Conservation (phyloP, 2,888 invertebrate genomes). For the Ecdyonurus torrentis region DNA sequence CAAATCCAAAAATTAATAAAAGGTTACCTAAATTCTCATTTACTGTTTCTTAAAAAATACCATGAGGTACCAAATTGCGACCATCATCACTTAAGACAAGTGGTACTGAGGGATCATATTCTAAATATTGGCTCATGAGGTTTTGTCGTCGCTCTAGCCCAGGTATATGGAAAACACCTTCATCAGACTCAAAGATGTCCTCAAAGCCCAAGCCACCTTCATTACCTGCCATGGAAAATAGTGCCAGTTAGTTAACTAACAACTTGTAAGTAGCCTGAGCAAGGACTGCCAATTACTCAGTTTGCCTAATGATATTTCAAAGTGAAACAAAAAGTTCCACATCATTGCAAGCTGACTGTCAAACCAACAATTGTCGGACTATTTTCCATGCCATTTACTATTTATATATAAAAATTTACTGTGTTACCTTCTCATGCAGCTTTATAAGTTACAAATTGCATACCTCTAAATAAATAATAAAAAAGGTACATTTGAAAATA, state of each 20-base stretch:
- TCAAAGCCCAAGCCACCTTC: constrained; percentile 26
- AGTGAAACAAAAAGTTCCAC: too few relatives aligned
- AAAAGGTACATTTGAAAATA: too few relatives aligned
- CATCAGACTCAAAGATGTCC: constrained; percentile 33
- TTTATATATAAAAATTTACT: too few relatives aligned
- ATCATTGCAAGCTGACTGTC: too few relatives aligned
- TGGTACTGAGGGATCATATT: constrained; percentile 22
- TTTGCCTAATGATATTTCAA: too few relatives aligned
- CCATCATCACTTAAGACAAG: constrained; percentile 17
- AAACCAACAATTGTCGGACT: too few relatives aligned
- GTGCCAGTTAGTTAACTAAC: background rate
- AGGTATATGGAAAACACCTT: constrained; percentile 33
- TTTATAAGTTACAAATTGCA: too few relatives aligned
- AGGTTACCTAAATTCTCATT: background rate
- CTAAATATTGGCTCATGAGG: constrained; percentile 41
- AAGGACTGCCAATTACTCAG: too few relatives aligned
- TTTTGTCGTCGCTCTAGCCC: constrained; percentile 41
- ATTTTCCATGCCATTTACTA: too few relatives aligned
- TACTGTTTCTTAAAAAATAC: constrained; percentile 1
- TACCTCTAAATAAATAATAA: too few relatives aligned
- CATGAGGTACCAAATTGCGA: constrained; percentile 6
- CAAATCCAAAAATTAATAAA: background rate
- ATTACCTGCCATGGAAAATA: constrained; percentile 22
- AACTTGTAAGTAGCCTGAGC: background rate
- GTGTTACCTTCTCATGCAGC: too few relatives aligned